Evolutionary conservation across 2,888 invertebrate genomes (phyloP).

Genomic region (Stenotaenia linearis): DNA sequence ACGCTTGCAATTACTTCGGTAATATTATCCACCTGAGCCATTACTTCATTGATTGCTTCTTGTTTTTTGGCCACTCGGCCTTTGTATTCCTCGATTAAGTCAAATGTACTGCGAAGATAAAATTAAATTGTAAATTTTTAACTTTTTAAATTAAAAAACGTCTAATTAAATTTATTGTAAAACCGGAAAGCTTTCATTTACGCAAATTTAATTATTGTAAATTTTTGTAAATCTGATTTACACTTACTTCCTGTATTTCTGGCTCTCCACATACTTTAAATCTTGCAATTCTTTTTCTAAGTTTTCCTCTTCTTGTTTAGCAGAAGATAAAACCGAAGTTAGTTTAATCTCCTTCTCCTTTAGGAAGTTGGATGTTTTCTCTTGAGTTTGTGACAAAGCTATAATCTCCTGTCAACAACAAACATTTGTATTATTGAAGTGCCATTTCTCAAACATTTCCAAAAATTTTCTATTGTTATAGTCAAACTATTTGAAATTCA

Average conservation of each 20-base stretch:
- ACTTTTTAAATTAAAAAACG: too few relatives aligned
- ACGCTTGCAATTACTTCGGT: neutral
- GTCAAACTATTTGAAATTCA: too few relatives aligned
- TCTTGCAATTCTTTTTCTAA: neutral
- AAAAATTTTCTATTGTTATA: too few relatives aligned
- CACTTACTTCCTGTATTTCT: neutral
- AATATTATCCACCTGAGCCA: neutral
- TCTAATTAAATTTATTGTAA: too few relatives aligned
- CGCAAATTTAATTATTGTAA: too few relatives aligned
- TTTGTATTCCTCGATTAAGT: neutral
- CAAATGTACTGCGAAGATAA: neutral
- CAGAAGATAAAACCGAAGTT: neutral
- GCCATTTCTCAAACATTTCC: neutral
- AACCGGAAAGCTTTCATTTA: too few relatives aligned
- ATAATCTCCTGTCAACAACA: slow-evolving; percentile 12
- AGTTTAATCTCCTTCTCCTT: neutral
- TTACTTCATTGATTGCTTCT: neutral
- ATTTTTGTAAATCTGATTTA: too few relatives aligned
- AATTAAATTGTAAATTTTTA: neutral
- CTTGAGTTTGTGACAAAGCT: neutral
- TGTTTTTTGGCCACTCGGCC: neutral
- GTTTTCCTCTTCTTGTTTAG: neutral
- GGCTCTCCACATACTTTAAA: neutral
- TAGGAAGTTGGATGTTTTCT: neutral
- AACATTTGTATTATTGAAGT: neutral